These are phyloP conservation scores for Augochlorella aurata DNA, from an alignment of 2,888 invertebrate species.

Conservation along the genomic window DNA sequence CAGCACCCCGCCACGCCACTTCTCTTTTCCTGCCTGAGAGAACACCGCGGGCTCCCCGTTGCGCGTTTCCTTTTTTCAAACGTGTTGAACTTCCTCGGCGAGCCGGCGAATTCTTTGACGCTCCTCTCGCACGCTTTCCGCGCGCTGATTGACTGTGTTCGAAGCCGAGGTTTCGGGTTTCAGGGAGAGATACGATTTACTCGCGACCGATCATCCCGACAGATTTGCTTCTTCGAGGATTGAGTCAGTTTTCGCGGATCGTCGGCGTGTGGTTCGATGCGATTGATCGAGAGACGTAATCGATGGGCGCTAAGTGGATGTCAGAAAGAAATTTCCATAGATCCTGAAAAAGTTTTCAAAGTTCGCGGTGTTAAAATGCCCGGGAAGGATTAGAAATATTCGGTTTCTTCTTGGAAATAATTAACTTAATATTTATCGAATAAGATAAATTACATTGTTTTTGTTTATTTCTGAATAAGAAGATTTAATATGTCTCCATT, in stretches of 20 bases:
- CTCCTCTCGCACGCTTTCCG: not conserved
- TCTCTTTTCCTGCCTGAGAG: not conserved
- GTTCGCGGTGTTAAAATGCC: no score
- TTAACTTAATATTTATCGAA: no score
- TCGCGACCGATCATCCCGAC: not conserved
- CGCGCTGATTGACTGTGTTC: constrained; percentile 3
- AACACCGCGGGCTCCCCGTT: not conserved
- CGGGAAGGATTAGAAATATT: no score
- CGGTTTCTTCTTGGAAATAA: no score
- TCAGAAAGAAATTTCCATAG: no score
- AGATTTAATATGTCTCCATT: no score
- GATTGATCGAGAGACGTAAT: no score
- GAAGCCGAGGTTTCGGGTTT: not conserved
- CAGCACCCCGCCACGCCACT: not conserved
- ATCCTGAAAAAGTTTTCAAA: no score
- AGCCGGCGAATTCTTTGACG: constrained; percentile 3
- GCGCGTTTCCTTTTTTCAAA: not conserved
- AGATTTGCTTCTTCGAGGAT: not conserved
- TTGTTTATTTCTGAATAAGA: no score
- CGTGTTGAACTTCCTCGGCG: not conserved
- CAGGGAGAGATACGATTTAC: not conserved
- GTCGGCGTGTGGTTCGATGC: not conserved
- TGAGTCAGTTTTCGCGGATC: not conserved
- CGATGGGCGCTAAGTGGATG: no score
- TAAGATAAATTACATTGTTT: no score